phyloP scores from a whole-genome alignment of 2,888 invertebrate species.

The Calliopum simillimum region DNA sequence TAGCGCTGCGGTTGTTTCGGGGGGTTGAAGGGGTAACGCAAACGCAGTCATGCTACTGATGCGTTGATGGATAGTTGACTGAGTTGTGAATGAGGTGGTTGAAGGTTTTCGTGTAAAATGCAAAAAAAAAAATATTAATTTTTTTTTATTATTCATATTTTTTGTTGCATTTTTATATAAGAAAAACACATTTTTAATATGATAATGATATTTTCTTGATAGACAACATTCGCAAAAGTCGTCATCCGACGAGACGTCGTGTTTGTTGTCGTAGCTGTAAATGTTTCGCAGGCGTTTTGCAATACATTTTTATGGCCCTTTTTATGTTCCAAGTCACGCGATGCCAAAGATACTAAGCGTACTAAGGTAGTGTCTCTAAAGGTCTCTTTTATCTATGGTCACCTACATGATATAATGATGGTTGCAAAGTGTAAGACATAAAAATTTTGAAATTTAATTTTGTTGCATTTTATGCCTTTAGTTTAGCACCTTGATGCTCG shows the following conservation, averaged over 20 bases:
- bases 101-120: slow-evolving; percentile 10
- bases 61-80: slow-evolving; percentile 61
- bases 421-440: no score
- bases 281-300: slow-evolving; percentile 61
- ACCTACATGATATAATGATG: no score
- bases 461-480: no score
- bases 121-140: slow-evolving; percentile 39
- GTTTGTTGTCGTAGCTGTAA: slow-evolving; percentile 46
- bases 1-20: no score
- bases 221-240: neutral
- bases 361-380: no score
- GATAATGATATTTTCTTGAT: slow-evolving; percentile 54
- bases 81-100: slow-evolving; percentile 42
- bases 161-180: slow-evolving; percentile 56
- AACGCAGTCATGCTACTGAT: slow-evolving; percentile 48
- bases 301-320: slow-evolving; percentile 53
- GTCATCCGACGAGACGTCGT: neutral
- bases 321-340: slow-evolving; percentile 60
- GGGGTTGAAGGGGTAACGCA: slow-evolving; percentile 35
- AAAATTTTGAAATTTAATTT: no score
- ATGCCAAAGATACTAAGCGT: slow-evolving; percentile 42
- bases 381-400: neutral
- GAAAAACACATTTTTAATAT: slow-evolving; percentile 57
- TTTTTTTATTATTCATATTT: neutral
- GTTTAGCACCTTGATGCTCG: slow-evolving; percentile 2